Evolutionary conservation across 1,140 invertebrate species (phyloP), one percentile per base, ranked within the genome.

Genomic region (Drosophila suzukii): DNA sequence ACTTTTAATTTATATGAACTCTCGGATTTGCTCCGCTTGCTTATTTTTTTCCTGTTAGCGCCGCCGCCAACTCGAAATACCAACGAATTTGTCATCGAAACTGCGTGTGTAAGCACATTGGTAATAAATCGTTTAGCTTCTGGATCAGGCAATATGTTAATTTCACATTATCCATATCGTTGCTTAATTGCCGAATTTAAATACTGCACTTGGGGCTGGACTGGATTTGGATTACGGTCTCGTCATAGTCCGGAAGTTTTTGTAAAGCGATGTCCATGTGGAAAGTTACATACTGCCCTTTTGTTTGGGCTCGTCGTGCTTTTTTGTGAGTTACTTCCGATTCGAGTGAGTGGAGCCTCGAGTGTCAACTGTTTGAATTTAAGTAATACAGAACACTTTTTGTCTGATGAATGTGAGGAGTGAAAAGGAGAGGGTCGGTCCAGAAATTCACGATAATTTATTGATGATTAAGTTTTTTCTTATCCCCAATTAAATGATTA

Each of bases 1-100:
- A 51, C 58, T 63, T 79, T 62, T 65, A 79, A 71, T 75, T 75
- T 75, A 60, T 60, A 71, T 71, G 47, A 71, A 71, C 68, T 71
- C 53, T 66, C 47, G 47, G 65, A 58, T 43, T 70, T 34, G 27
- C 50, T 55, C 50, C 67, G 65, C 34, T 50, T 71, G 36, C 12
- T 70, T n/a, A 27, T 66, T 32, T 41, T 36, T n/a, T 46, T 24
- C 47, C 53, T 60, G 30, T 24, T 46, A 55, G 27, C 49, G 24
- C 51, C 51, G 39, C 49, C 49, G 32, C 50, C 51, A 46, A 8
- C 67, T 44, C 43, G 36, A 43, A 53, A 71, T 17, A 39, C 53
- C 36, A 58, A 71, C 51, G 43, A 71, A 71, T 71, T 71, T 71
- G 68, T 71, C 68, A 71, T 58, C 65, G 53, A 30, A 71, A n/a